A percentile compares a stretch with the other conserved stretches of the same genome.
These are phyloP conservation scores for Artibeus jamaicensis DNA, from an alignment of 2,797 vertebrate genomes.

Conservation along the genomic window DNA sequence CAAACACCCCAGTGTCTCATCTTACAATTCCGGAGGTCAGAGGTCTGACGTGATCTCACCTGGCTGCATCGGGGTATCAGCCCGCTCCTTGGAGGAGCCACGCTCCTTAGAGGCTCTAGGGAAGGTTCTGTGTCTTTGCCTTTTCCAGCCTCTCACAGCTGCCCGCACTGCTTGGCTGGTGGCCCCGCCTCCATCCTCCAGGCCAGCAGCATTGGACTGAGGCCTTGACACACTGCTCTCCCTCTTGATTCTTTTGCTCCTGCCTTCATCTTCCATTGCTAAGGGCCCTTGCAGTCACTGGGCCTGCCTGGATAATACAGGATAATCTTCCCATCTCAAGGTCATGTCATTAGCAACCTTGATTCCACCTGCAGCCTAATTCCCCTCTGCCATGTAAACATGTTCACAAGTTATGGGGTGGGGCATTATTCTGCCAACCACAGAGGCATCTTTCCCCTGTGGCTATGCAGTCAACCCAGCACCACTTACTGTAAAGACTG, in stretches of 20 bases:
- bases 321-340: neutral
- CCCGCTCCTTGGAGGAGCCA: no score
- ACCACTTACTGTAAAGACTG: neutral
- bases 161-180: neutral
- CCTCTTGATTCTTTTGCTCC: neutral
- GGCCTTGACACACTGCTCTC: neutral
- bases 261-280: neutral
- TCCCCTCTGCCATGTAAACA: neutral
- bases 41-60: neutral
- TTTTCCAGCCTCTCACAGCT: neutral
- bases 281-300: neutral
- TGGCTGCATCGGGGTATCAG: neutral
- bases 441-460: neutral
- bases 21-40: neutral
- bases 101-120: neutral
- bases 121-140: neutral
- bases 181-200: neutral
- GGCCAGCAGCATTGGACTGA: rapidly evolving
- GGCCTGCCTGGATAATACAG: neutral
- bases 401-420: no score
- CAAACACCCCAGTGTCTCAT: neutral
- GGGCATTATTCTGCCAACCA: neutral
- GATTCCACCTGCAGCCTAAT: neutral
- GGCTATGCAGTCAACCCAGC: neutral
- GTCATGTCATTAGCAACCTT: neutral